Evolutionary conservation across 2,113 vertebrate genomes (phyloP).

Genomic region (Myrmecobius fasciatus): DNA sequence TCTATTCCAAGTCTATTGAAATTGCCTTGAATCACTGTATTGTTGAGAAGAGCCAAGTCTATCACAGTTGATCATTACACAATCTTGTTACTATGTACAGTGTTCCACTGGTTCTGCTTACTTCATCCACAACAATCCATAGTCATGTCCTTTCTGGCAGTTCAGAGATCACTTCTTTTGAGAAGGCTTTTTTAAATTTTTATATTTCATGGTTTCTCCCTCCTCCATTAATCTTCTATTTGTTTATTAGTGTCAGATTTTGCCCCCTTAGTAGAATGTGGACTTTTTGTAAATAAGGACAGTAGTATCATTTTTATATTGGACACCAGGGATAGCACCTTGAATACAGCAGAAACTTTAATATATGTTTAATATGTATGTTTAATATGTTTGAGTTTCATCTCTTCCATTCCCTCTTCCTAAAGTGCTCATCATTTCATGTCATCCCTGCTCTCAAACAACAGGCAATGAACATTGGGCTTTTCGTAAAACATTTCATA

Average conservation of each 20-base stretch:
- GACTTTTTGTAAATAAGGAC: background rate
- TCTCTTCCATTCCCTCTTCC: background rate
- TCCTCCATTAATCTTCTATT: background rate
- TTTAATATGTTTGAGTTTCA: too few relatives aligned
- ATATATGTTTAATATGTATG: too few relatives aligned
- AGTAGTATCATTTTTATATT: background rate
- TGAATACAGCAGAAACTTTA: background rate
- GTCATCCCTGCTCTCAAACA: background rate
- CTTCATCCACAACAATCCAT: too few relatives aligned
- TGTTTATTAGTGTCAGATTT: background rate
- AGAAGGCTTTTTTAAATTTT: background rate
- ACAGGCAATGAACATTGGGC: background rate
- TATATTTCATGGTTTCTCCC: background rate
- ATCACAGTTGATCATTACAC: too few relatives aligned
- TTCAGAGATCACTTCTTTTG: background rate
- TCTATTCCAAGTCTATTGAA: too few relatives aligned
- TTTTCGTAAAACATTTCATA: background rate
- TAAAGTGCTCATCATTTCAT: background rate
- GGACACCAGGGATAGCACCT: background rate
- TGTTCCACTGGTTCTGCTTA: too few relatives aligned
- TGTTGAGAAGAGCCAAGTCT: too few relatives aligned
- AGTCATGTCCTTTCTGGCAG: background rate
- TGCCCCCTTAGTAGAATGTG: background rate
- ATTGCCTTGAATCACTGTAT: too few relatives aligned
- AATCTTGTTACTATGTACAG: too few relatives aligned